Evolutionary conservation across 2,888 invertebrate genomes (phyloP).

Genomic region (Dynastes hyllus): DNA sequence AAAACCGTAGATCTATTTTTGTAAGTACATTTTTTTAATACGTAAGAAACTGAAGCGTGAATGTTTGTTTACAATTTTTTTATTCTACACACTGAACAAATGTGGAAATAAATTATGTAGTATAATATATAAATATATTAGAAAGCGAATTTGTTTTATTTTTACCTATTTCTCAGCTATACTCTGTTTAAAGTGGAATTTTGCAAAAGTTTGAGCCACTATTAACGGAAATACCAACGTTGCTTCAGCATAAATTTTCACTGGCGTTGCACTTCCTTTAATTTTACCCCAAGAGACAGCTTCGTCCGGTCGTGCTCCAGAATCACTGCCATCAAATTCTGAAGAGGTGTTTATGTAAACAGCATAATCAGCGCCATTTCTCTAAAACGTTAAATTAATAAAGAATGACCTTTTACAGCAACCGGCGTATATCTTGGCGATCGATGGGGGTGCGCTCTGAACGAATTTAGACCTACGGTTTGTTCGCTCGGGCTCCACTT

Average conservation of each 20-base stretch:
- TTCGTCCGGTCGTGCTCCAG: slow-evolving; percentile 98
- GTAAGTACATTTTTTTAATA: slow-evolving; percentile 40
- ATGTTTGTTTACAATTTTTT: slow-evolving; percentile 36
- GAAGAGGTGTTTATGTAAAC: slow-evolving; percentile 96
- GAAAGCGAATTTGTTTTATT: slow-evolving; percentile 26
- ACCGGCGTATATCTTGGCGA: too few species aligned
- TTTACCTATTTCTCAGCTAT: slow-evolving; percentile 3
- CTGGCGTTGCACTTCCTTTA: slow-evolving; percentile 87
- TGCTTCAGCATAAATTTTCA: slow-evolving; percentile 96
- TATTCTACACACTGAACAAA: slow-evolving; percentile 41
- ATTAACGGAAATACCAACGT: slow-evolving; percentile 94
- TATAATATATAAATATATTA: slow-evolving; percentile 5
- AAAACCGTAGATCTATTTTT: slow-evolving; percentile 40
- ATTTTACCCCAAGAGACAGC: slow-evolving; percentile 99
- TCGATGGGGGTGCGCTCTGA: too few species aligned
- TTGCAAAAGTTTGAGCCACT: slow-evolving; percentile 97
- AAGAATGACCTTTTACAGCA: too few species aligned
- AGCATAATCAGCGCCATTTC: slow-evolving; percentile 97
- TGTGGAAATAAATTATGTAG: slow-evolving; percentile 16
- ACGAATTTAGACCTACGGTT: too few species aligned
- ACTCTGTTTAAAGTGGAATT: slow-evolving; percentile 70
- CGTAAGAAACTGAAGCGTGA: slow-evolving; percentile 1
- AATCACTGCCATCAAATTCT: slow-evolving; percentile 98
- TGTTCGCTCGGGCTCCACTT: too few species aligned
- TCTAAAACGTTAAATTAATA: slow-evolving; percentile 69